A percentile compares a stretch with the other conserved stretches of the same genome.
Evolutionary conservation across 1,140 invertebrate species (phyloP).

Genomic region (Batillaria attramentaria): DNA sequence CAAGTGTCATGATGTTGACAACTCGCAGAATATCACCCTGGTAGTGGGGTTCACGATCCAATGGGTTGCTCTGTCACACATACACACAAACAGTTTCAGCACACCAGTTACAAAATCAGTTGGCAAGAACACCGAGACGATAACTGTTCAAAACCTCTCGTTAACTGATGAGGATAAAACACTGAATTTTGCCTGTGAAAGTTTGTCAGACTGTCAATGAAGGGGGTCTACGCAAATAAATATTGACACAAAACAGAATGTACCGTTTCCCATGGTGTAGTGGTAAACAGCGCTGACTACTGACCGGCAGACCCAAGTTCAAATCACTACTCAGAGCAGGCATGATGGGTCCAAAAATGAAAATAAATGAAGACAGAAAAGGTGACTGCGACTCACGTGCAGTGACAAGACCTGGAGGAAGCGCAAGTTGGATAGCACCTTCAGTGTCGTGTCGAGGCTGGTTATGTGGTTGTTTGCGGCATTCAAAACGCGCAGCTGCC

Average conservation of each 20-base stretch:
- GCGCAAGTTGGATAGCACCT: conserved; percentile 51
- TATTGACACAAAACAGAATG: too few relatives aligned
- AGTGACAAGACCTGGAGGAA: conserved; percentile 54
- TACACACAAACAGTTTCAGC: background rate
- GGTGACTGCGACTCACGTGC: conserved; percentile 58
- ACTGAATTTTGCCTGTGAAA: too few relatives aligned
- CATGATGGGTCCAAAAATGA: too few relatives aligned
- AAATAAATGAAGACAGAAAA: too few relatives aligned
- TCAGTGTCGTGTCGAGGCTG: conserved; percentile 53
- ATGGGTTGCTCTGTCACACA: conserved; percentile 56
- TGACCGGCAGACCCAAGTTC: too few relatives aligned
- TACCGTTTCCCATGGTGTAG: too few relatives aligned
- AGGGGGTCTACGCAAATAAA: too few relatives aligned
- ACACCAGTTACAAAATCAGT: background rate
- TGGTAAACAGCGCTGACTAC: too few relatives aligned
- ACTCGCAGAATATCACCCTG: conserved; percentile 54
- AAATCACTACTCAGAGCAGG: too few relatives aligned
- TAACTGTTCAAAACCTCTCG: too few relatives aligned
- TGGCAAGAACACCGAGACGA: conserved; percentile 13
- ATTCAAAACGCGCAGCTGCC: conserved; percentile 58
- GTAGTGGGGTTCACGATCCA: conserved; percentile 58
- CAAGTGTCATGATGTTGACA: conserved; percentile 57
- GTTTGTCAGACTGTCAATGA: too few relatives aligned
- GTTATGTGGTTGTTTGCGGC: conserved; percentile 57
- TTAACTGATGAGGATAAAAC: too few relatives aligned